Conservation (phyloP, 2,797 vertebrate genomes). For the Ataeniobius toweri region DNA sequence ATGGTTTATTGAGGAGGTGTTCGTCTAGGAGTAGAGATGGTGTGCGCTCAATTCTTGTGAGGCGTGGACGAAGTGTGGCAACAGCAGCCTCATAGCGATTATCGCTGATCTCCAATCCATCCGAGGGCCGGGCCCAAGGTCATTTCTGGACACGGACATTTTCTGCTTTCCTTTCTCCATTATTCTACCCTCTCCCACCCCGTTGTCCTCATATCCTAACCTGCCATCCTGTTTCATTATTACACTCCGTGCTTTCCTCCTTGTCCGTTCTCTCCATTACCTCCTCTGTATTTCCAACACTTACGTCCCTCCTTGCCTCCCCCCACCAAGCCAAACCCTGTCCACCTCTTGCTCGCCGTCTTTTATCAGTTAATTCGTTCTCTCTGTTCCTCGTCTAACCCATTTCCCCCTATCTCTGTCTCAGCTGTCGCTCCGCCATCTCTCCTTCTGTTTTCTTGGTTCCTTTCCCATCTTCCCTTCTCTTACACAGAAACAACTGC, state of each 20-base stretch:
- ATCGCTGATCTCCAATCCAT: conserved; percentile 75
- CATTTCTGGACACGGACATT: conserved; percentile 59
- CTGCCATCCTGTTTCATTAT: conserved; percentile 38
- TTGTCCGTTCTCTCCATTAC: conserved; percentile 24
- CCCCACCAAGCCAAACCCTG: conserved; percentile 19
- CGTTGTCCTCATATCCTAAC: conserved; percentile 45
- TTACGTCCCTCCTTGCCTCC: conserved; percentile 1
- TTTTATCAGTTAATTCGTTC: conserved; percentile 77
- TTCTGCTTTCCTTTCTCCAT: conserved; percentile 41
- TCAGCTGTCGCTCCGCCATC: conserved; percentile 51
- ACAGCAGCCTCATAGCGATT: conserved; percentile 63
- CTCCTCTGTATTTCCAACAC: conserved; percentile 30
- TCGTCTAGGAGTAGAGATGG: conserved; percentile 43
- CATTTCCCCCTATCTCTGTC: conserved; percentile 66
- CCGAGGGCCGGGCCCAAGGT: conserved; percentile 69
- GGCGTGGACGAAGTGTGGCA: conserved; percentile 39
- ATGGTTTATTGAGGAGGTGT: conserved; percentile 74
- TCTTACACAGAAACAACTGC: conserved; percentile 31
- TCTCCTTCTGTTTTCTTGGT: conserved; percentile 51
- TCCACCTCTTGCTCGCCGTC: conserved; percentile 58
- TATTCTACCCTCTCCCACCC: conserved; percentile 34
- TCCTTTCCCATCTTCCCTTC: conserved; percentile 48
- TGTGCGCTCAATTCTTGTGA: conserved; percentile 7
- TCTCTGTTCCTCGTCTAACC: conserved; percentile 68
- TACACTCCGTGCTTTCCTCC: conserved; percentile 32